Base-by-base conservation (phyloP, 2,888 invertebrate species). In the Amblyjoppa proteus region DNA sequence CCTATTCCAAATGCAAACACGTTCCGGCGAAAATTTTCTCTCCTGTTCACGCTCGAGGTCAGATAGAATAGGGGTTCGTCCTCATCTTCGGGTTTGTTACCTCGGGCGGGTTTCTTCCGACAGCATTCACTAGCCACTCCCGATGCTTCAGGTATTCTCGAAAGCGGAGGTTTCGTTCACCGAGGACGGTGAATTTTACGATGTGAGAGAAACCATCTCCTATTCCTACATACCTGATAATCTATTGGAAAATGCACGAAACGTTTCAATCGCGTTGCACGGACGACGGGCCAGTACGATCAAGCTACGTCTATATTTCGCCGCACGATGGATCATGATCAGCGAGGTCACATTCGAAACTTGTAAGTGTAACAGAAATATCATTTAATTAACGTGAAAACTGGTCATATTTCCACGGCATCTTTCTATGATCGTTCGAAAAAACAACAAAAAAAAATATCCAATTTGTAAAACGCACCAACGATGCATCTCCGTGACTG, bases 251-350 rank as follows among this genome's bases (percentile, higher is more conserved):
- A 96, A 95, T 89, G 96, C 97, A 0, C 94, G 97, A 75, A 96
- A 96, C 93, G 96, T 97, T 68, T 95, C 96, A 88, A 96, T 97
- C 87, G 95, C 95, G 84, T 94, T 97, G 58, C 95, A 96, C 90
- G 93, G 95, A 84, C 94, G 96, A 83, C 92, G 96, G 4, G 97
- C 96, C 45, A 95, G 94, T 88, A 96, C 95, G 92, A 94, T 97
- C 88, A 96, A 95, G 94, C 92, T 96, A 88, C 95, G 96, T 83
- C 94, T 97, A 64, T 95, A 95, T 92, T 97, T 97, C 91, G 96
- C 96, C 71, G 95, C 96, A 75, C 95, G 95, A 80, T 97, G 97
- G 97, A 95, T 97, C 90, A 96, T 97, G 95, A 95, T 97, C 89
- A 96, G 96, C 92, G 97, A 97, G 94, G 95, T 97, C 81, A 94